Base-by-base conservation (phyloP, 2,797 vertebrate genomes). In the Malacoraja senta region DNA sequence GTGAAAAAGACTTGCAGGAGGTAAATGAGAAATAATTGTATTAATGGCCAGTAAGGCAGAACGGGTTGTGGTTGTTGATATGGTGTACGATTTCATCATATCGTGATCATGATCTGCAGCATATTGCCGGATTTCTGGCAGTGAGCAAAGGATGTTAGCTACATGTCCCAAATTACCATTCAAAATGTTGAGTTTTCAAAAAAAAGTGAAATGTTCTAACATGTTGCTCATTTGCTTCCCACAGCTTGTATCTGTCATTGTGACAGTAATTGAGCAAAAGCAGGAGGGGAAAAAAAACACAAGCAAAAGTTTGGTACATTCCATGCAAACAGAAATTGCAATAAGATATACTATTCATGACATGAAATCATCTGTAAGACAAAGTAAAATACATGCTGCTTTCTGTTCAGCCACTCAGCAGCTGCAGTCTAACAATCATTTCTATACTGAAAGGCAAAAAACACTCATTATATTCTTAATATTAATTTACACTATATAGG, bases 381-480 rank as follows among this genome's bases (percentile, higher is more conserved):
- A 65, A 29, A 2, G 26, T 32, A 21, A 65, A 63, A 17, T 65
- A 15, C 65, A 88, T 68, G 61, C 8, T 8, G 84, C 84, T 61
- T 88, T 65, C 84, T 88, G 8, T 65, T 19, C 6, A 88, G 19
- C 19, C 61, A 68, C n/a, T 15, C 29, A 86, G 83, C 29, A 65
- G 84, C 6, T 88, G 84, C 29, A 88, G n/a, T 19, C 61, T 1
- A 26, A 86, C 26, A 63, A 61, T 61, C 19, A 86, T 86, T 63
- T 86, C 83, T 65, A 65, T 35, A 8, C 61, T 61, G 65, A 65
- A 86, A 88, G n/a, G 61, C 61, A 88, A n/a, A 88, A 88, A 88
- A 15, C 61, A n/a, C 83, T 29, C 6, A 88, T 35, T 68, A 65
- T 15, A 88, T 88, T 88, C 61, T 88, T 68, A 19, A 84, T 24